Percentiles rank a stretch among this genome's conserved stretches.
These are phyloP conservation scores for Zeugodacus cucurbitae DNA, from an alignment of 1,140 invertebrate species.

Conservation along the genomic window DNA sequence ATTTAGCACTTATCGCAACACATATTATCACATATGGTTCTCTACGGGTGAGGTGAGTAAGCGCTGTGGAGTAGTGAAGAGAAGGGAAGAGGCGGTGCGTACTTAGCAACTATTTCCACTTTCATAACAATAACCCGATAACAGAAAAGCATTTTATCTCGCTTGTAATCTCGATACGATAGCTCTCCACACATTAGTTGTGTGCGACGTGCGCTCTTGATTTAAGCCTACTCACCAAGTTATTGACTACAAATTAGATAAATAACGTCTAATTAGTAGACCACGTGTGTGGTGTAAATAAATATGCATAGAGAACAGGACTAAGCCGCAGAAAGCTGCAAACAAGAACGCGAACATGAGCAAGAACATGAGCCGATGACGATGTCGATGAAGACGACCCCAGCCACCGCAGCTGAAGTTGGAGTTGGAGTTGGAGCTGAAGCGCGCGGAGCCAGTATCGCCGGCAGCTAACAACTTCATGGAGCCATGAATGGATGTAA, in stretches of 20 bases:
- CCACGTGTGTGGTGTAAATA: constrained; percentile 21
- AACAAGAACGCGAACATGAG: constrained; percentile 18
- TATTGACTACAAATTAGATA: constrained; percentile 36
- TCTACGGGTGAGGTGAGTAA: neutral
- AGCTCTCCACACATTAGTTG: neutral
- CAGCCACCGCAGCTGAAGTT: too few species aligned
- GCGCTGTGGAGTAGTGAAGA: neutral
- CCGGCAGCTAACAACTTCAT: constrained; percentile 24
- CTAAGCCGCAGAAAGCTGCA: neutral
- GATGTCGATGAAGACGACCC: neutral
- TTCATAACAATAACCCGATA: constrained; percentile 10
- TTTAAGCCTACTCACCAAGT: neutral
- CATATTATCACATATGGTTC: neutral
- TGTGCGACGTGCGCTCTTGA: neutral
- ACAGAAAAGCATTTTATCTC: constrained; percentile 3
- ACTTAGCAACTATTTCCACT: neutral
- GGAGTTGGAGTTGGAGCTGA: neutral
- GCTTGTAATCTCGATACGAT: constrained; percentile 1
- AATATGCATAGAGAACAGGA: too few species aligned
- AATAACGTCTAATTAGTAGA: constrained; percentile 18
- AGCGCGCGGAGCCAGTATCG: neutral
- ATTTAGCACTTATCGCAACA: neutral
- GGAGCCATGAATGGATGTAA: constrained; percentile 8
- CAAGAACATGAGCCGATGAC: neutral
- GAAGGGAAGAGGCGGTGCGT: neutral